Conservation (phyloP, 2,888 invertebrate species). For the Drosophila buzzatii region DNA sequence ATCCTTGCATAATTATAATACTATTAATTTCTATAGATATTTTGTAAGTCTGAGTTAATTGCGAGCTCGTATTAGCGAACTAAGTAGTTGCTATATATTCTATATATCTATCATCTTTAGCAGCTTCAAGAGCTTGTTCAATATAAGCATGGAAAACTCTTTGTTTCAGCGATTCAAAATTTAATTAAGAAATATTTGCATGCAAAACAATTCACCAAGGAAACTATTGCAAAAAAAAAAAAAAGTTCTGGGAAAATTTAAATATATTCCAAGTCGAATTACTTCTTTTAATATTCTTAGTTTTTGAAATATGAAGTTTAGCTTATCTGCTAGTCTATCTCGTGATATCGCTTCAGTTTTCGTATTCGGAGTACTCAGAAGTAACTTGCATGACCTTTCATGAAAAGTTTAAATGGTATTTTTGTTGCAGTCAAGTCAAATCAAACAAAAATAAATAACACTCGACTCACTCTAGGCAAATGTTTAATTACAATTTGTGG, state of each 20-base stretch:
- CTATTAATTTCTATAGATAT: slow-evolving; percentile 4
- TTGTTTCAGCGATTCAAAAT: too few species aligned
- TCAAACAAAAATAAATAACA: neutral
- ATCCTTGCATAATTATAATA: slow-evolving; percentile 12
- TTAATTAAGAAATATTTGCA: too few species aligned
- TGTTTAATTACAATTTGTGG: slow-evolving; percentile 66
- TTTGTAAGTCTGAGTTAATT: neutral
- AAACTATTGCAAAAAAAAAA: too few species aligned
- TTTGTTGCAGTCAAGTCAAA: neutral
- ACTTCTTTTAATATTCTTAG: too few species aligned
- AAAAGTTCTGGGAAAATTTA: too few species aligned
- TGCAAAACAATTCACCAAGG: too few species aligned
- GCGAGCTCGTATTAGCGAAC: too few species aligned
- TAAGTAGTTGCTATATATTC: too few species aligned
- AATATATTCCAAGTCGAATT: too few species aligned
- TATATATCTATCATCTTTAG: neutral
- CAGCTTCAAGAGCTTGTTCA: neutral
- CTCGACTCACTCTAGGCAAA: neutral
- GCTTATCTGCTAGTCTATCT: too few species aligned
- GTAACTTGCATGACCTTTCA: neutral
- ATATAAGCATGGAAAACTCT: too few species aligned
- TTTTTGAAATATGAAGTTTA: too few species aligned
- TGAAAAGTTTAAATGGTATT: neutral
- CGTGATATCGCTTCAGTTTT: neutral
- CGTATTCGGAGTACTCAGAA: neutral